Evolutionary conservation across 1,140 invertebrate species (phyloP).

Genomic region (Mya arenaria): DNA sequence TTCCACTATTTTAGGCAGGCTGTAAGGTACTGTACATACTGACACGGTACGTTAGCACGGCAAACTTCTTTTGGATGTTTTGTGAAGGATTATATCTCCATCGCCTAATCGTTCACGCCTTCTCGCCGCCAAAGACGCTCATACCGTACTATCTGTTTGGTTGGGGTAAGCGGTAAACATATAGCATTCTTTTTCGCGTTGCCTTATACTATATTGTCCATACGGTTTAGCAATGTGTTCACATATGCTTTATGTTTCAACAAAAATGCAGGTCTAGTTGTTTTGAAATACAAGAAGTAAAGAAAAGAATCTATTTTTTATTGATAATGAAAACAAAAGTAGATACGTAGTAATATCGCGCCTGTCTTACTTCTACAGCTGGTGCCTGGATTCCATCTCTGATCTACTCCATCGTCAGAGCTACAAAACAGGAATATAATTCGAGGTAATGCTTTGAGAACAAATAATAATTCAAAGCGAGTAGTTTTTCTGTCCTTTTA

Average conservation of each 20-base stretch:
- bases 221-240: no score
- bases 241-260: background rate
- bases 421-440: background rate
- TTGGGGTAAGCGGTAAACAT: constrained; percentile 82
- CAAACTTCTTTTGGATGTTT: constrained; percentile 82
- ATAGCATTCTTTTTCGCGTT: no score
- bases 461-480: no score
- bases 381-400: constrained; percentile 36
- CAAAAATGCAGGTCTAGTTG: background rate
- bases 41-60: constrained; percentile 70
- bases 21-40: constrained; percentile 76
- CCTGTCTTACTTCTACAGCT: no score
- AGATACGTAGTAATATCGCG: no score
- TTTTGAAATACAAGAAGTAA: background rate
- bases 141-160: constrained; percentile 82
- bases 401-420: constrained; percentile 40
- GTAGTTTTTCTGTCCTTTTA: no score
- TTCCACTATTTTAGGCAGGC: constrained; percentile 62
- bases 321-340: no score
- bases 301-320: background rate
- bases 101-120: constrained; percentile 82
- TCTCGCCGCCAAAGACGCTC: constrained; percentile 82
- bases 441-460: no score
- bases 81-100: constrained; percentile 84
- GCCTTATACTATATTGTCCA: no score